These are phyloP conservation scores for Steinernema khuongi DNA, from an alignment of 1,140 invertebrate genomes.

Conservation along the genomic window DNA sequence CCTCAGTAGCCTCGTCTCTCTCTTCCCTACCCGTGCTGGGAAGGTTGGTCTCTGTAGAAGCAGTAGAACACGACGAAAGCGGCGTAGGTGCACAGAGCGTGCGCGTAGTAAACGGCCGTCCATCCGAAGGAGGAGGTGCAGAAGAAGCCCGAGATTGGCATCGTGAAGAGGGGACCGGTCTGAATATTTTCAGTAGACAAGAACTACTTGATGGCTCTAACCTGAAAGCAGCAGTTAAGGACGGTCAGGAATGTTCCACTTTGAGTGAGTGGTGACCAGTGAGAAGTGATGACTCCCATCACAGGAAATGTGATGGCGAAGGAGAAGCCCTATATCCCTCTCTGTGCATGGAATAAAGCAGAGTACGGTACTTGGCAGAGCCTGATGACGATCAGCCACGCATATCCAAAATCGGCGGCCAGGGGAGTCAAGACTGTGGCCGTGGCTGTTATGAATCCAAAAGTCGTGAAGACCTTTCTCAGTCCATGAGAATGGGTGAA, in stretches of 20 bases:
- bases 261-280: not conserved
- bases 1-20: too few relatives aligned
- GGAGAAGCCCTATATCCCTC: not conserved
- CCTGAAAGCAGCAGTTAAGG: not conserved
- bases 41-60: not conserved
- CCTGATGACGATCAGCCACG: not conserved
- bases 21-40: not conserved
- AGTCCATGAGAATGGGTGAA: not conserved
- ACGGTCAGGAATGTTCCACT: not conserved
- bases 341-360: not conserved
- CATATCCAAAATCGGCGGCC: not conserved
- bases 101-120: not conserved
- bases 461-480: not conserved
- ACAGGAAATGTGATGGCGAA: not conserved
- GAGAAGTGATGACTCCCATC: not conserved
- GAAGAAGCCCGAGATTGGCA: not conserved
- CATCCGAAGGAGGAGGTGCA: not conserved
- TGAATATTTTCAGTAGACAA: not conserved
- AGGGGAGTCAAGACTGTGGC: not conserved
- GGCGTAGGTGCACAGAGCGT: not conserved
- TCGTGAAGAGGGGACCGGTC: not conserved
- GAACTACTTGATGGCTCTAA: not conserved
- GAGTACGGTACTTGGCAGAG: not conserved
- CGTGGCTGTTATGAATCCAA: not conserved
- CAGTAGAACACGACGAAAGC: not conserved